These are phyloP conservation scores for Monoplex corrugatus DNA, from an alignment of 2,888 invertebrate species.

Conservation along the genomic window DNA sequence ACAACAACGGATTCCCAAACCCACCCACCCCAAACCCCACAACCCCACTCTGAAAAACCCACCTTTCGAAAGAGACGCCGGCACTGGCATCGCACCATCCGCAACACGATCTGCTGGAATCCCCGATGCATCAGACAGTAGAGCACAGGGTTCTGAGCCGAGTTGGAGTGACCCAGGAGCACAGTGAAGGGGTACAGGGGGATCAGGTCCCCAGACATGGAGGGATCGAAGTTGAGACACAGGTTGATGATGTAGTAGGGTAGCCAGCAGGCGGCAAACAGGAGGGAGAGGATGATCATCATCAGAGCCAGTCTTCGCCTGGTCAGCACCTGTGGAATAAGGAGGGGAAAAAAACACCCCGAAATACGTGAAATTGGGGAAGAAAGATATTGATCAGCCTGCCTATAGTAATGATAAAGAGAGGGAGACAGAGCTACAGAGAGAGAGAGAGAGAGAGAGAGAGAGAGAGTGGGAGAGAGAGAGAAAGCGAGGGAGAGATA, in stretches of 20 bases:
- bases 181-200: slow-evolving; percentile 85
- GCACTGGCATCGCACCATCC: slow-evolving; percentile 62
- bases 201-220: slow-evolving; percentile 66
- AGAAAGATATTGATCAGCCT: not conserved
- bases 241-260: slow-evolving; percentile 89
- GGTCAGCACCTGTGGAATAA: slow-evolving; percentile 84
- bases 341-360: not conserved
- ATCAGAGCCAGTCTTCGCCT: slow-evolving; percentile 89
- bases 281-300: slow-evolving; percentile 87
- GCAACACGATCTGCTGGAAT: slow-evolving; percentile 84
- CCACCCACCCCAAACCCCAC: not conserved
- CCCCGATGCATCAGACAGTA: slow-evolving; percentile 89
- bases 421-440: too few relatives aligned
- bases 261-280: slow-evolving; percentile 90
- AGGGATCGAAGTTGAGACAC: slow-evolving; percentile 84
- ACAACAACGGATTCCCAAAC: not conserved
- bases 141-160: slow-evolving; percentile 89
- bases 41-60: not conserved
- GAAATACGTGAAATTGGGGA: not conserved
- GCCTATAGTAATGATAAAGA: too few relatives aligned
- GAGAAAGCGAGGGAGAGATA: not conserved
- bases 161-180: slow-evolving; percentile 88
- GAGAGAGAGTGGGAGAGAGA: not conserved
- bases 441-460: not conserved
- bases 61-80: slow-evolving; percentile 4